Base-by-base conservation (phyloP, 37 sponge, comb jelly and placozoan genomes). In the Lycopodina hypogea region DNA sequence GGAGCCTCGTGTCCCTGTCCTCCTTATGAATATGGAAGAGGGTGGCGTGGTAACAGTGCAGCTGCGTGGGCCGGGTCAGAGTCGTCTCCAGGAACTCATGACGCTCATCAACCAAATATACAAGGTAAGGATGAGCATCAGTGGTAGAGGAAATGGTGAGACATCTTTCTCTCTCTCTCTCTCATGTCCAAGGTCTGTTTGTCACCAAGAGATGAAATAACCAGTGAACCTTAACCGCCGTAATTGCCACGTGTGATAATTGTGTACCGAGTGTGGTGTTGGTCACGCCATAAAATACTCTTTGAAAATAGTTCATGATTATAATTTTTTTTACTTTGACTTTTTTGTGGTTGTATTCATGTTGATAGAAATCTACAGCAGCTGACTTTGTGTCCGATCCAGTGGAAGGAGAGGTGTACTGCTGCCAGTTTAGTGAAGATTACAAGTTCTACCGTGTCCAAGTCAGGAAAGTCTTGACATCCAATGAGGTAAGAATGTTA, bases 41-140 rank as follows among this genome's bases (percentile, higher is more conserved):
- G 84, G 73, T 2, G 89, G 89, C 11, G 63, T 82, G 69, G 36
- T 88, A 18, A 76, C 89, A 3, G 59, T 88, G 6, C 89, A 88
- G 79, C 57, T 88, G n/a, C 59, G 62, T 39, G 89, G 89, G 1
- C 89, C 84, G 6, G 84, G 79, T 15, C 56, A 79, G 36, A 56
- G 53, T 42, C 36, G 39, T 0, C 89, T 88, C 26, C 64, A 88
- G 29, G 72, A 79, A 15, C 75, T 88, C 38, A 78, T 83, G 79
- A 78, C 65, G 29, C 59, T 42, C 33, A 88, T 88, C 45, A 83
- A 88, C 42, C 48, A 83, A 1, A 39, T 32, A 2, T 79, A 79
- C 68, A 38, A 60, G 61, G 75, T 56, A 32, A 41, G 40, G 11
- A 26, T 12, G 19, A 11, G 30, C 19, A n/a, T n/a, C n/a, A n/a